These are phyloP conservation scores for Lepeophtheirus nordmannii DNA, from an alignment of 2,888 invertebrate genomes.

Conservation along the genomic window DNA sequence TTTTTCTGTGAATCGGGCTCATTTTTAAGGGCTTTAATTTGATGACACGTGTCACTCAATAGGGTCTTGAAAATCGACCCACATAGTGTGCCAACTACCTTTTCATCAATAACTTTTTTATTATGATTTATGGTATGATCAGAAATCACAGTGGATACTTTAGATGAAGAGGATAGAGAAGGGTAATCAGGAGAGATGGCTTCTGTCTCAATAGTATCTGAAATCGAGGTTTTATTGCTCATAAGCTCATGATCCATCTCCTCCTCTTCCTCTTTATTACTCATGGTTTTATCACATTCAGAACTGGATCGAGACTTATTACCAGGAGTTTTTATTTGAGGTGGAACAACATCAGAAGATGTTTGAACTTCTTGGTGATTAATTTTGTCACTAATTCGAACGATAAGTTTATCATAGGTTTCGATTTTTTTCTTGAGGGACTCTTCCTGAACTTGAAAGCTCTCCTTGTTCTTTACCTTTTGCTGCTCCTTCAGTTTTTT, in stretches of 20 bases:
- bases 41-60: neutral
- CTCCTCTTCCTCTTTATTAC: neutral
- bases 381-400: constrained; percentile 31
- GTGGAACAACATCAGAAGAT: neutral
- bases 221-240: neutral
- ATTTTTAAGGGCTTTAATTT: neutral
- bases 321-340: constrained; percentile 23
- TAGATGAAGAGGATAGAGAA: neutral
- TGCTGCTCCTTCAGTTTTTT: constrained; percentile 38
- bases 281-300: neutral
- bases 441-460: constrained; percentile 38
- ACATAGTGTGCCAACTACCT: neutral
- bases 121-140: neutral
- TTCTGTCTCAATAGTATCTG: constrained; percentile 4
- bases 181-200: neutral
- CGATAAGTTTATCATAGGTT: constrained; percentile 34
- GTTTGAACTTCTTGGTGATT: neutral
- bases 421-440: constrained; percentile 40
- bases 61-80: neutral
- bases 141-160: neutral
- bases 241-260: neutral
- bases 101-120: neutral
- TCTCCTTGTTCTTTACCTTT: constrained; percentile 36
- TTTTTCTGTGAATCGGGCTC: neutral
- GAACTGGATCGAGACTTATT: neutral